phyloP scores from a whole-genome alignment of 2,888 invertebrate species.

The Panzeria rudis region DNA sequence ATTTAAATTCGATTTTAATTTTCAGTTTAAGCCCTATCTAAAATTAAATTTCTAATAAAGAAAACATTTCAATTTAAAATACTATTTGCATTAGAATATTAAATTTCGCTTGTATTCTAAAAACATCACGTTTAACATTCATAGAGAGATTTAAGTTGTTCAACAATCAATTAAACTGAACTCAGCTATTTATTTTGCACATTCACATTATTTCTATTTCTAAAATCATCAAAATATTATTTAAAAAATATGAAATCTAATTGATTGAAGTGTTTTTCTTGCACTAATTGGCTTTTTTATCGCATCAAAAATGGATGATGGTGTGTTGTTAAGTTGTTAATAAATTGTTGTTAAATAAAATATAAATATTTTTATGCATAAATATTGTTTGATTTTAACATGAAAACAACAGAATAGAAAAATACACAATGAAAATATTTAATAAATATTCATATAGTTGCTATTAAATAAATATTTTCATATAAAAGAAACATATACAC shows the following conservation, averaged over 20 bases:
- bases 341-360: slow-evolving; percentile 21
- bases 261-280: slow-evolving; percentile 16
- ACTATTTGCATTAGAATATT: neutral
- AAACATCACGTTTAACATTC: too few species aligned
- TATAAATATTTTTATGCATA: slow-evolving; percentile 19
- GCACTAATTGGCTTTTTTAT: slow-evolving; percentile 48
- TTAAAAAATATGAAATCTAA: neutral
- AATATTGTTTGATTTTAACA: slow-evolving; percentile 8
- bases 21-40: too few species aligned
- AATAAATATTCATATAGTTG: slow-evolving; percentile 16
- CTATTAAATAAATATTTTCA: slow-evolving; percentile 39
- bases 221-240: slow-evolving; percentile 1
- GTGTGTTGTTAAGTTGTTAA: slow-evolving; percentile 30
- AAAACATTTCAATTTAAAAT: too few species aligned
- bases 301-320: slow-evolving; percentile 3
- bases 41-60: too few species aligned
- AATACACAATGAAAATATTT: slow-evolving; percentile 10
- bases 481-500: neutral
- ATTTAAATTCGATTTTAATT: too few species aligned
- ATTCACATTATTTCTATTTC: neutral
- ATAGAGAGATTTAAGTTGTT: neutral
- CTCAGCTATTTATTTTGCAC: neutral
- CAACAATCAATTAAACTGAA: slow-evolving; percentile 7
- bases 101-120: neutral
- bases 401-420: neutral